Percentiles rank a stretch among this genome's conserved stretches.
phyloP scores from a whole-genome alignment of 2,888 invertebrate genomes.

The Ophion ventricosus region DNA sequence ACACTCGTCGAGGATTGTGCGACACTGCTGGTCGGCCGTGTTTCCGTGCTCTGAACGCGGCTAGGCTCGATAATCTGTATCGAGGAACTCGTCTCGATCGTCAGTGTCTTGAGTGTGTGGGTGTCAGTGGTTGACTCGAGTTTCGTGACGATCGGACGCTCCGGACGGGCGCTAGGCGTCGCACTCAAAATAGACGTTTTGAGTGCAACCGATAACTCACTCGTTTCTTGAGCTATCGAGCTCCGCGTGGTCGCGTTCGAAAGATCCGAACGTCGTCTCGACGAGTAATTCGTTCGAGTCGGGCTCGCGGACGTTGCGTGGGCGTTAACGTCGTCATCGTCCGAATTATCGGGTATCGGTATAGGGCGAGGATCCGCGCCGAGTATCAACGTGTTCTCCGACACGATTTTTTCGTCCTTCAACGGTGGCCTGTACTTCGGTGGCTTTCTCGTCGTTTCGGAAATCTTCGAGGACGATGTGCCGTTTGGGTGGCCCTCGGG shows the following conservation, averaged over 20 bases:
- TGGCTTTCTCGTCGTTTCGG: constrained; percentile 60
- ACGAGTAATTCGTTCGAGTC: constrained; percentile 66
- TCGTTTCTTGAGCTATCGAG: neutral
- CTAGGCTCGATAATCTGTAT: constrained; percentile 78
- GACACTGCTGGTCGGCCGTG: constrained; percentile 71
- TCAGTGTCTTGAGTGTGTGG: constrained; percentile 74
- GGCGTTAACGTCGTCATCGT: constrained; percentile 68
- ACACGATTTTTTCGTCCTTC: constrained; percentile 74
- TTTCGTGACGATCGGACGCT: neutral
- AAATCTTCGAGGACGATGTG: neutral
- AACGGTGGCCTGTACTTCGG: constrained; percentile 75
- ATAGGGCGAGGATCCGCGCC: constrained; percentile 73
- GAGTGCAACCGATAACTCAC: neutral
- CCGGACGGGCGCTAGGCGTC: neutral
- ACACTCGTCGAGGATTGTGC: neutral
- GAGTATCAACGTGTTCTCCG: constrained; percentile 76
- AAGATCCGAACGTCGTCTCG: constrained; percentile 34
- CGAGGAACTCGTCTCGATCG: constrained; percentile 79
- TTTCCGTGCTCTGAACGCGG: constrained; percentile 68
- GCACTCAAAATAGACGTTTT: neutral
- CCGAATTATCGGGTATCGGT: constrained; percentile 71
- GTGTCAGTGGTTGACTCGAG: constrained; percentile 45
- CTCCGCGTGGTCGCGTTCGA: neutral
- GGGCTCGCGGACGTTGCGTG: constrained; percentile 57
- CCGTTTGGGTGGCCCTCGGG: constrained; percentile 55